Evolutionary conservation across 2,797 vertebrate genomes (phyloP), one percentile per base, ranked within the genome.

Genomic region (Echiichthys vipera): DNA sequence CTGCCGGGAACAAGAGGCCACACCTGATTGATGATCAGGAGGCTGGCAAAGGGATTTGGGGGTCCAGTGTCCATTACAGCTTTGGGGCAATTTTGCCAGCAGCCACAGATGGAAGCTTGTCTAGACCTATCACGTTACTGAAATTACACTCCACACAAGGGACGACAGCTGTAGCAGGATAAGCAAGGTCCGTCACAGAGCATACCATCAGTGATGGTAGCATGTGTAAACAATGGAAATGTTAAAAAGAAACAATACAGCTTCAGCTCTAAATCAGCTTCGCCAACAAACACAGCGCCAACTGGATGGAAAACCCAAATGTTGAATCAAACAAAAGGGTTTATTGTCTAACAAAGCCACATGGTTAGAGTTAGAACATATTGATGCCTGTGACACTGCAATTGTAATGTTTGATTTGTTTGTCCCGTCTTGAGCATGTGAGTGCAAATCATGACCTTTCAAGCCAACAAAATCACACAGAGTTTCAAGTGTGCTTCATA

Each of bases 141-240:
- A 90, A 92, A 93, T 74, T 37, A 73, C 89, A 91, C 81, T 79
- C 79, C 70, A 77, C 86, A 75, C 88, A 58, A 36, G 85, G 88
- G 87, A 91, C 86, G 83, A 92, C 91, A 94, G 93, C 92, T 94
- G 93, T 74, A 76, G 89, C 59, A 9, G 83, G 49, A 70, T 69
- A 76, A 75, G 68, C 62, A 22, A 20, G 57, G 69, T 58, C 79
- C 9, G 67, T 80, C 84, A 67, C 81, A 47, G 62, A 71, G 77
- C 81, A 63, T 73, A 58, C 69, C 74, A 77, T 83, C 72, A 80
- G 78, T 54, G 76, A 56, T 58, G 74, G 77, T 53, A 84, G 82
- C 63, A 62, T 74, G 76, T 75, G 79, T 90, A 86, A 89, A 89
- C 88, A 90, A 85, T 77, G 34, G 61, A 45, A 72, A 65, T 34